phyloP scores from a whole-genome alignment of 30 jellyfish, hydroid and myxozoan species.

The Catostylus mosaicus region DNA sequence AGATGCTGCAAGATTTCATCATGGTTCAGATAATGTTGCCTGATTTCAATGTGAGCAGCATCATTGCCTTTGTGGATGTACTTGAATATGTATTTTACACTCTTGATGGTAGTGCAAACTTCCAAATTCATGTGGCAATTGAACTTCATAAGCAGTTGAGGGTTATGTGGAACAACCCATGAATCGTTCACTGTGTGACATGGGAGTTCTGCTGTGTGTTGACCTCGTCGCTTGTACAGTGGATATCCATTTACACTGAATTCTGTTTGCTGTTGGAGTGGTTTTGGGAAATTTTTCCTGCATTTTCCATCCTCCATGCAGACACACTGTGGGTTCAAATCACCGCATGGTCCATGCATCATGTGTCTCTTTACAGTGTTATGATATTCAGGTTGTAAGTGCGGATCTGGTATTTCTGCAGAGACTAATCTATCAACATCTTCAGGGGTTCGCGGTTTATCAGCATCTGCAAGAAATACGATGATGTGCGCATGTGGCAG shows the following conservation, averaged over 20 bases:
- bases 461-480: constrained; percentile 11
- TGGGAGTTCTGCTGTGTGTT: neutral
- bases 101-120: constrained; percentile 61
- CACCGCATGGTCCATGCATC: neutral
- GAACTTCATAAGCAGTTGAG: constrained; percentile 28
- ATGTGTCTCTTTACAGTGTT: neutral
- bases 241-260: no score
- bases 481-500: no score
- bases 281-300: neutral
- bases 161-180: no score
- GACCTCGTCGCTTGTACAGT: neutral
- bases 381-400: neutral
- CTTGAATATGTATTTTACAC: constrained; percentile 71
- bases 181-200: neutral
- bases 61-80: constrained; percentile 79
- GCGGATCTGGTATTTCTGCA: constrained; percentile 13
- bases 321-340: neutral
- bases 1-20: no score
- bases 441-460: constrained; percentile 3
- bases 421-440: constrained; percentile 9
- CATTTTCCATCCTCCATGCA: no score
- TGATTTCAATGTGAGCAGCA: constrained; percentile 44
- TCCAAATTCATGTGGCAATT: constrained; percentile 79
- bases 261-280: neutral
- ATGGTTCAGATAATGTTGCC: constrained; percentile 1